phyloP scores from a whole-genome alignment of 2,113 vertebrate species.

The Colinus virginianus region DNA sequence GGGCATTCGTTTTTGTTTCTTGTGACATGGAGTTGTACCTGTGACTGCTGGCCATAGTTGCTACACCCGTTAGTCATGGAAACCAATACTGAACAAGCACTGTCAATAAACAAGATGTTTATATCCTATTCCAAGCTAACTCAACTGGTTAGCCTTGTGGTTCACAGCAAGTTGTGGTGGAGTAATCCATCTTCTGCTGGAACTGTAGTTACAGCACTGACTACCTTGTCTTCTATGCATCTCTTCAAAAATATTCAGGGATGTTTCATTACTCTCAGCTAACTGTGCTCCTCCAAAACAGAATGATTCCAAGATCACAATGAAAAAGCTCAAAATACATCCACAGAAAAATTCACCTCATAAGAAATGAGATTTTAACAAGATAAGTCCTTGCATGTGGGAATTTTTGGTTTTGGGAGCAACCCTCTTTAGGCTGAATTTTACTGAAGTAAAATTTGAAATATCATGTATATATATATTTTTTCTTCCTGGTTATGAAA shows the following conservation, averaged over 20 bases:
- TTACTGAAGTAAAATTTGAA: not conserved
- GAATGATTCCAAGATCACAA: not conserved
- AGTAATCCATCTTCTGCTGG: not conserved
- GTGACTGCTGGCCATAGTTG: not conserved
- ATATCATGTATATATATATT: not conserved
- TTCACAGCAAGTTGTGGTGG: not conserved
- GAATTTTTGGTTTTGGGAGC: not conserved
- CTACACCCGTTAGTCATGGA: not conserved
- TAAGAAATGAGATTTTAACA: not conserved
- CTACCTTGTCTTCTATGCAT: not conserved
- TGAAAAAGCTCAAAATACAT: not conserved
- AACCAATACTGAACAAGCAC: not conserved
- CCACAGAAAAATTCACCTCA: not conserved
- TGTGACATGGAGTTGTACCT: not conserved
- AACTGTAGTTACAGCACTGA: not conserved
- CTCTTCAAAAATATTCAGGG: not conserved
- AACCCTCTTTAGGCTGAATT: not conserved
- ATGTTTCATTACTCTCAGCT: not conserved
- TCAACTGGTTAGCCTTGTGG: not conserved
- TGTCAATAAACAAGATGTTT: not conserved
- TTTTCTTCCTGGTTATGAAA: not conserved
- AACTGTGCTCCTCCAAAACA: not conserved
- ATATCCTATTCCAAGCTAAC: not conserved
- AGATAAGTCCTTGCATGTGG: not conserved
- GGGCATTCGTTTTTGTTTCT: not conserved